Evolutionary conservation across 30 jellyfish, hydroid and myxozoan genomes (phyloP).

Genomic region (Aurelia aurita): DNA sequence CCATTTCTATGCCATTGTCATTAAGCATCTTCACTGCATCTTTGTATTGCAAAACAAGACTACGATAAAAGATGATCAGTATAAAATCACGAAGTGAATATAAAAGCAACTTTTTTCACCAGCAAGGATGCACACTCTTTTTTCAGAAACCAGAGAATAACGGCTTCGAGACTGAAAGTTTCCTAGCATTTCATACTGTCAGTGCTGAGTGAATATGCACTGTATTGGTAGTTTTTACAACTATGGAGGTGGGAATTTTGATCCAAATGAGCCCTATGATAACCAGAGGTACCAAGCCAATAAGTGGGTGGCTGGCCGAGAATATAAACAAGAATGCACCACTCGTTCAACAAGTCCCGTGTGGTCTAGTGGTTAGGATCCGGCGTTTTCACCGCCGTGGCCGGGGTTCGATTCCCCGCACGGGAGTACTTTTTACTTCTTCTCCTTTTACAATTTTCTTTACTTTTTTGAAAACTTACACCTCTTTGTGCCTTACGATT

Average conservation of each 20-base stretch:
- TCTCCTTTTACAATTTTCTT: too few relatives aligned
- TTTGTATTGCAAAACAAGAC: constrained; percentile 88
- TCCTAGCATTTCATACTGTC: too few relatives aligned
- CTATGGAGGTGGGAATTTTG: too few relatives aligned
- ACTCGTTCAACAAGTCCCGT: neutral
- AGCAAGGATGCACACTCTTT: too few relatives aligned
- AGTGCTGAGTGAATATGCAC: too few relatives aligned
- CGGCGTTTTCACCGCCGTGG: constrained; percentile 79
- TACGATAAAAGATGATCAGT: neutral
- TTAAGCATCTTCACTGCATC: constrained; percentile 97
- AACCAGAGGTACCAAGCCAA: neutral
- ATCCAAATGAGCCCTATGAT: neutral
- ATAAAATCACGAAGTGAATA: neutral
- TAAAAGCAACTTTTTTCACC: too few relatives aligned
- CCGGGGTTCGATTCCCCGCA: constrained; percentile 79
- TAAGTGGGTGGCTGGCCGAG: too few relatives aligned
- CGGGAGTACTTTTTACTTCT: constrained; percentile 10
- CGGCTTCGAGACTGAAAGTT: too few relatives aligned
- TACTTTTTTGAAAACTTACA: too few relatives aligned
- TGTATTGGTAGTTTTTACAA: too few relatives aligned
- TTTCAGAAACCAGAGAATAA: too few relatives aligned
- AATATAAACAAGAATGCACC: neutral
- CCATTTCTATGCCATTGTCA: constrained; percentile 99
- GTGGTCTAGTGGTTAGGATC: constrained; percentile 74
- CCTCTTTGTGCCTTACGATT: too few relatives aligned